Evolutionary conservation across 2,113 vertebrate species (phyloP).

Genomic region (Apeltes quadracus): DNA sequence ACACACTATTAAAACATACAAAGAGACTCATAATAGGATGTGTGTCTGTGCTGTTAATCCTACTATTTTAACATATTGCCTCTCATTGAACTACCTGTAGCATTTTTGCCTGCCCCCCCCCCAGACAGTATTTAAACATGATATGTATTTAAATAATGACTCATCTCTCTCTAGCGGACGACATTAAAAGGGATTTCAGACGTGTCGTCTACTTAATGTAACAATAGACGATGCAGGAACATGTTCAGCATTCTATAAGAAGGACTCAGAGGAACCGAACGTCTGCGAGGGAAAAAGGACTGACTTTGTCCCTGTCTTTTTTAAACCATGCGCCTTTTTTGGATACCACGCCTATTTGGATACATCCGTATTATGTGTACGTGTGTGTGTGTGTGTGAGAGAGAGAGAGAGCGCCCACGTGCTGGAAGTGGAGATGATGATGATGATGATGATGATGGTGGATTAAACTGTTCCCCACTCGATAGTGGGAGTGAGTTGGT

Average conservation of each 20-base stretch:
- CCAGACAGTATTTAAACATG: conserved; percentile 76
- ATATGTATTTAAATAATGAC: conserved; percentile 78
- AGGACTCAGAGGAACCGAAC: conserved; percentile 75
- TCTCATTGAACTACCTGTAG: conserved; percentile 76
- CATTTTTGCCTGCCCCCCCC: conserved; percentile 78
- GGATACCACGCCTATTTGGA: conserved; percentile 63
- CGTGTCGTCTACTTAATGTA: conserved; percentile 70
- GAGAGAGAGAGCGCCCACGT: conserved; percentile 3
- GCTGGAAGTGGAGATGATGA: conserved; percentile 26
- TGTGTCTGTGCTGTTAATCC: conserved; percentile 60
- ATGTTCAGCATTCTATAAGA: conserved; percentile 70
- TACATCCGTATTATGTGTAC: conserved; percentile 52
- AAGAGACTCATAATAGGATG: conserved; percentile 51
- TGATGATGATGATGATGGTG: conserved; percentile 16
- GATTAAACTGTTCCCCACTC: conserved; percentile 49
- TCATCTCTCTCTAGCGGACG: conserved; percentile 71
- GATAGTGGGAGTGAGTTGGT: conserved; percentile 21
- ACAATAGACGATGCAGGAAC: conserved; percentile 61
- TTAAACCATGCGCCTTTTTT: conserved; percentile 61
- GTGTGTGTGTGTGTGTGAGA: conserved; percentile 40
- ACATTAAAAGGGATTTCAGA: conserved; percentile 70
- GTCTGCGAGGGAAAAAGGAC: conserved; percentile 65
- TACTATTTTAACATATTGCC: conserved; percentile 67
- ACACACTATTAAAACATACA: conserved; percentile 39
- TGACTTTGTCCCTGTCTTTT: conserved; percentile 70